Evolutionary conservation across 2,888 invertebrate genomes (phyloP).

Genomic region (Crepidodera aurea): DNA sequence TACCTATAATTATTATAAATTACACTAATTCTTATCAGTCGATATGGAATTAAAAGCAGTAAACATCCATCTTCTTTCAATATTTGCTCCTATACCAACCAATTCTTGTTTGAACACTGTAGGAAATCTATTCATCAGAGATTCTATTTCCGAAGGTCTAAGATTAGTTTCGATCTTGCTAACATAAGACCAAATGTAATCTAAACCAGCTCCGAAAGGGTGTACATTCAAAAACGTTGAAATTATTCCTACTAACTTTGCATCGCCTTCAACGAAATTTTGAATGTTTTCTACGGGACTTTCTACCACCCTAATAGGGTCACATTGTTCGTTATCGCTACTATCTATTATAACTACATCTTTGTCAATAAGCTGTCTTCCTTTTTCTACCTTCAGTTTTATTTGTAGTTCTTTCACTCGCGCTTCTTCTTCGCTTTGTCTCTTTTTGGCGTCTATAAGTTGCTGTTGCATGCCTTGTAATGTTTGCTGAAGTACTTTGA

Average conservation of each 20-base stretch:
- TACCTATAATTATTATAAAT: not conserved
- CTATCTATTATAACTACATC: conserved; percentile 64
- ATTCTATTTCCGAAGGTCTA: conserved; percentile 78
- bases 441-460: conserved; percentile 66
- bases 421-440: conserved; percentile 65
- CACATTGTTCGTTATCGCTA: conserved; percentile 57
- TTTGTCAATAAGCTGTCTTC: conserved; percentile 51
- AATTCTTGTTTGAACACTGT: conserved; percentile 82
- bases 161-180: conserved; percentile 79
- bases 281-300: conserved; percentile 54
- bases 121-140: conserved; percentile 78
- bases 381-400: conserved; percentile 45
- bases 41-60: conserved; percentile 68
- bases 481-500: conserved; percentile 75
- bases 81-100: conserved; percentile 84
- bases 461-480: conserved; percentile 70
- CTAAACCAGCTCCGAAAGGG: conserved; percentile 90
- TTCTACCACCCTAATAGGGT: conserved; percentile 52
- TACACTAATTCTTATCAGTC: conserved; percentile 17
- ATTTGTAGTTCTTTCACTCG: conserved; percentile 64
- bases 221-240: conserved; percentile 92
- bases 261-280: conserved; percentile 67
- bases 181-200: conserved; percentile 91
- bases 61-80: conserved; percentile 88
- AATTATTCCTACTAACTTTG: conserved; percentile 84